Evolutionary conservation across 2,797 vertebrate genomes (phyloP).

Genomic region (Peromyscus melanophrys): DNA sequence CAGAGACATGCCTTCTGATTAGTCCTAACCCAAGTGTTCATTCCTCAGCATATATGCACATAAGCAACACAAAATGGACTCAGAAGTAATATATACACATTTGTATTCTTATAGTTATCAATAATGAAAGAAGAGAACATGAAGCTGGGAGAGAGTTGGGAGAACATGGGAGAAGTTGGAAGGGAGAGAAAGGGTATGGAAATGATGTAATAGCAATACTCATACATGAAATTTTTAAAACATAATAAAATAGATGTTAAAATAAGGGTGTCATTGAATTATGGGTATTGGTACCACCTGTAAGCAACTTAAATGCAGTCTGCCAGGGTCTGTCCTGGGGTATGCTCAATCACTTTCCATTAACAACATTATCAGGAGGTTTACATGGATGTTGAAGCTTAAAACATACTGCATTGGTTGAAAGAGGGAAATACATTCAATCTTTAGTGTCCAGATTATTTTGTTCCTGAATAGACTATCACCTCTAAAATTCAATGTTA

Average conservation of each 20-base stretch:
- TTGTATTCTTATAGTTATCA: background rate
- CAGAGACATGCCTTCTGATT: background rate
- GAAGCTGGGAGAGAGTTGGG: background rate
- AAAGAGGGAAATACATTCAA: background rate
- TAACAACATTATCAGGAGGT: background rate
- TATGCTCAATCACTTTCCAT: background rate
- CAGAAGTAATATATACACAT: background rate
- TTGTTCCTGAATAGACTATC: background rate
- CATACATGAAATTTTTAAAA: background rate
- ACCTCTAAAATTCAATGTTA: background rate
- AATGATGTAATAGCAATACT: background rate
- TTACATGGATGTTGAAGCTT: background rate
- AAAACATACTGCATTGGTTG: background rate
- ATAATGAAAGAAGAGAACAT: background rate
- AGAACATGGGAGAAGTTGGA: background rate
- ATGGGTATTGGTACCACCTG: background rate
- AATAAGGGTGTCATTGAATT: background rate
- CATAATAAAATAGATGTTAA: background rate
- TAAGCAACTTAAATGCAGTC: background rate
- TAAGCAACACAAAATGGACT: background rate
- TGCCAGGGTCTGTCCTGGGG: background rate
- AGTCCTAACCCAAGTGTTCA: background rate
- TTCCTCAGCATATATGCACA: background rate
- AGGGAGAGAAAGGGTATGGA: too few species aligned
- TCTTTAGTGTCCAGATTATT: background rate